Evolutionary conservation across 2,797 vertebrate species (phyloP), one percentile per base, ranked within the genome.

Genomic region (Peromyscus melanophrys): DNA sequence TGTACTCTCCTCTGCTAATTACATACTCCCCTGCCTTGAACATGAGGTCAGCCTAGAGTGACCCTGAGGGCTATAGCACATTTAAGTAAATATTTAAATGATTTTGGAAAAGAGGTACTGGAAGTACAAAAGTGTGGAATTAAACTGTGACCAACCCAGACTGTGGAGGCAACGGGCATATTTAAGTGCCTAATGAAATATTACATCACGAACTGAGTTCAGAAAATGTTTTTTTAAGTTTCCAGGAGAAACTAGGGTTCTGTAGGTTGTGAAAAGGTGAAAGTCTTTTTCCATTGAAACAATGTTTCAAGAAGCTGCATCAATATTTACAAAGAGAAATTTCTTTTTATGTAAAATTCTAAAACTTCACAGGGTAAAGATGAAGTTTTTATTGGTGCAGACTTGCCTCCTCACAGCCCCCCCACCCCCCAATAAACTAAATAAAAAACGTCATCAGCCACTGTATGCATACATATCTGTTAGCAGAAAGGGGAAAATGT

Each of bases 31-130:
- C 49, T 88, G 25, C 34, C 88, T 92, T 31, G 11, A 75, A 86
- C 57, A 49, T 46, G 29, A 94, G 71, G 9, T 71, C n/a, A 90
- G n/a, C 25, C 67, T 49, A 10, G 7, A 76, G 67, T 80, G 25
- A 92, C 71, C 59, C 40, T 46, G 52, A 73, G 49, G 13, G 57
- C 67, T 90, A 6, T 75, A 69, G 67, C 55, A 76, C 52, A 67
- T 93, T 94, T 94, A 97, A 95, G 77, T 93, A 94, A 91, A 89
- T 96, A 96, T 93, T 85, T 92, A 81, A 84, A 76, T 94, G 57
- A 94, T 63, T 63, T 34, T 7, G 49, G 59, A 46, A 94, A 84
- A 65, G 27, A 43, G 31, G 29, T 49, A 17, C 57, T 86, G 29
- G 65, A 93, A 63, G 67, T 78, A 19, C n/a, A 16, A 81, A 80